Percentiles rank a stretch among this genome's conserved stretches.
These are phyloP conservation scores for Drosophila barbarae DNA, from an alignment of 2,888 invertebrate species.

Conservation along the genomic window DNA sequence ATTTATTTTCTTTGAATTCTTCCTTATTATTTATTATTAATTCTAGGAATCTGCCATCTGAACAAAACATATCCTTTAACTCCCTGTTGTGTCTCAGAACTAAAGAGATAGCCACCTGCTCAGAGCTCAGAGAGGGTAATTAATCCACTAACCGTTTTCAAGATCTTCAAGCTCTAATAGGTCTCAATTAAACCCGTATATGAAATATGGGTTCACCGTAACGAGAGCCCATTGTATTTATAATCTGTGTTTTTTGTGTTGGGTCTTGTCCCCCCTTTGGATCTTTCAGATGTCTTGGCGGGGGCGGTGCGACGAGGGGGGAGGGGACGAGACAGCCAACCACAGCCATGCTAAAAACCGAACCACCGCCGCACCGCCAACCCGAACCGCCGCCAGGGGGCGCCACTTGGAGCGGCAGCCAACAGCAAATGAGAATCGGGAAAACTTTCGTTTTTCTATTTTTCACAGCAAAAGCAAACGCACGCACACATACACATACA, in stretches of 20 bases:
- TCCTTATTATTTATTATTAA: background rate
- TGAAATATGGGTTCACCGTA: background rate
- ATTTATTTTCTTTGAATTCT: background rate
- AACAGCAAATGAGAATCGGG: conserved; percentile 78
- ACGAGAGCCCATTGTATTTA: conserved; percentile 4
- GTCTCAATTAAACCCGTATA: background rate
- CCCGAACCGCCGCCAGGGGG: conserved; percentile 61
- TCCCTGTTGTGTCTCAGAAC: too few species aligned
- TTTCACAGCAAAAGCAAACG: conserved; percentile 56
- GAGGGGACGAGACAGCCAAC: conserved; percentile 61
- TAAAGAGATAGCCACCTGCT: too few species aligned
- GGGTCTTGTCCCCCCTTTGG: conserved; percentile 17
- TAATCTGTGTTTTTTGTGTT: conserved; percentile 23
- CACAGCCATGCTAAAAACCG: conserved; percentile 64
- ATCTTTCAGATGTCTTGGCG: conserved; percentile 36
- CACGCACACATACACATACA: conserved; percentile 1
- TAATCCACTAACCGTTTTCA: background rate
- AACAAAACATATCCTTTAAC: too few species aligned
- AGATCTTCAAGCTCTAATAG: background rate
- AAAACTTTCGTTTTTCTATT: conserved; percentile 76
- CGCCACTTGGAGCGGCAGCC: conserved; percentile 62
- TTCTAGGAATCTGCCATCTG: background rate
- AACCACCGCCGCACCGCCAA: conserved; percentile 53
- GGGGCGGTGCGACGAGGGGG: background rate
- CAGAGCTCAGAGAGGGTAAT: background rate